Conservation (phyloP, 2,888 invertebrate species). For the Meliscaeva auricollis region DNA sequence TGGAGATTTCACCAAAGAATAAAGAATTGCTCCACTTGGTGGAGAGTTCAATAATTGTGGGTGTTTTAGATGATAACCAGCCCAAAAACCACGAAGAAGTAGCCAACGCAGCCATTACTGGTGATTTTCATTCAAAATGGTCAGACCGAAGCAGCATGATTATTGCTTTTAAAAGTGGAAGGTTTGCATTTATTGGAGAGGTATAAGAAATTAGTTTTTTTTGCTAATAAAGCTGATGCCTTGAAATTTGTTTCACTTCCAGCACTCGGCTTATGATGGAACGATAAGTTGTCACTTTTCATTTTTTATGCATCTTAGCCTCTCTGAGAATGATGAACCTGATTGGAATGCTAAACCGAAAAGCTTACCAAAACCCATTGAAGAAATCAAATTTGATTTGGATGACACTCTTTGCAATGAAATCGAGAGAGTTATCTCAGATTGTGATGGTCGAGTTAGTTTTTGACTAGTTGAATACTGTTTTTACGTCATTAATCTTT, state of each 20-base stretch:
- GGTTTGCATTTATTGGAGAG: slow-evolving; percentile 85
- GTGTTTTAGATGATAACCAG: slow-evolving; percentile 84
- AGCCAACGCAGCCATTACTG: slow-evolving; percentile 83
- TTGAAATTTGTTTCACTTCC: slow-evolving; percentile 19
- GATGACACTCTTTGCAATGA: slow-evolving; percentile 83
- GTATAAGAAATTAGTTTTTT: slow-evolving; percentile 80
- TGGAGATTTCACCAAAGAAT: slow-evolving; percentile 83
- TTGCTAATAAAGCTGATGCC: neutral
- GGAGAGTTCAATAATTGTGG: slow-evolving; percentile 82
- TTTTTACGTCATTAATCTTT: neutral
- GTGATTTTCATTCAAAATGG: slow-evolving; percentile 86
- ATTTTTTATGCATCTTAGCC: slow-evolving; percentile 81
- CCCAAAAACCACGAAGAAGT: slow-evolving; percentile 82
- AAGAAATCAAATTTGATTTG: slow-evolving; percentile 84
- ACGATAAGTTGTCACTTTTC: slow-evolving; percentile 82
- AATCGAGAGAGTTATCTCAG: slow-evolving; percentile 83
- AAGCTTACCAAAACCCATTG: slow-evolving; percentile 79
- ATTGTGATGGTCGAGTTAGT: slow-evolving; percentile 82
- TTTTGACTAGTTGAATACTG: neutral
- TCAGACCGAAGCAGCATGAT: slow-evolving; percentile 86
- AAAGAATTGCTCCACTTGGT: slow-evolving; percentile 81
- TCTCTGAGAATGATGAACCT: slow-evolving; percentile 81
- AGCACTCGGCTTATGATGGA: slow-evolving; percentile 84
- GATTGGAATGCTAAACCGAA: slow-evolving; percentile 80
- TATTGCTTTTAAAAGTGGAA: slow-evolving; percentile 85